Evolutionary conservation across 2,888 invertebrate species (phyloP).

Genomic region (Amblyjoppa proteus): DNA sequence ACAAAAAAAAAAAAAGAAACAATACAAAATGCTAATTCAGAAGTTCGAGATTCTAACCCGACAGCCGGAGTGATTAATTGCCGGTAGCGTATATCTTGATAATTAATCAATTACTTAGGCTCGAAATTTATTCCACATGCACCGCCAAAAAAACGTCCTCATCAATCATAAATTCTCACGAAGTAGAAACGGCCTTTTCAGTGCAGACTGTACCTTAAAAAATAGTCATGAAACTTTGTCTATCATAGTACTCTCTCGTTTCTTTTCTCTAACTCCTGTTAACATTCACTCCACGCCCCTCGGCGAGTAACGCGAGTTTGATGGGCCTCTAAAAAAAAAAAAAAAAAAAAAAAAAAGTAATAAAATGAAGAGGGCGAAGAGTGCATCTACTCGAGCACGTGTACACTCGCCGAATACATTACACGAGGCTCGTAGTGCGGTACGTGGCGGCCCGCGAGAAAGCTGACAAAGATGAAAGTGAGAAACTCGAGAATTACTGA

Average conservation of each 20-base stretch:
- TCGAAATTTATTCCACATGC: too few relatives aligned
- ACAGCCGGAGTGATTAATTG: too few relatives aligned
- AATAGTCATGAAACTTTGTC: neutral
- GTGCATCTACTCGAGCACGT: slow-evolving; percentile 14
- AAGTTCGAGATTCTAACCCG: too few relatives aligned
- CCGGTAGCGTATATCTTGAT: too few relatives aligned
- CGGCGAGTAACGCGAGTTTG: neutral
- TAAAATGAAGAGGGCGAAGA: neutral
- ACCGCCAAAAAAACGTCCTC: too few relatives aligned
- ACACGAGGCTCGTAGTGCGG: neutral
- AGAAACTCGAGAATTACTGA: slow-evolving; percentile 3
- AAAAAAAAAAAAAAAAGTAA: neutral
- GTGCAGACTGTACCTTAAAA: too few relatives aligned
- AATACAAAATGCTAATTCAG: too few relatives aligned
- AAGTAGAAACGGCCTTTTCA: too few relatives aligned
- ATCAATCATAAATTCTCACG: too few relatives aligned
- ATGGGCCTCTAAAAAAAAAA: neutral
- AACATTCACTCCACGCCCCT: neutral
- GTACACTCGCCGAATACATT: slow-evolving; percentile 1
- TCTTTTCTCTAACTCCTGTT: neutral
- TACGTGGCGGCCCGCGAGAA: neutral
- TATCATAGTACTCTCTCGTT: neutral
- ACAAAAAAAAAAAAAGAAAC: too few relatives aligned
- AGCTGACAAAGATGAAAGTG: slow-evolving; percentile 7
- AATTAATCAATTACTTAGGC: too few relatives aligned